Evolutionary conservation across 2,888 invertebrate species (phyloP).

Genomic region (Hermodice carunculata): DNA sequence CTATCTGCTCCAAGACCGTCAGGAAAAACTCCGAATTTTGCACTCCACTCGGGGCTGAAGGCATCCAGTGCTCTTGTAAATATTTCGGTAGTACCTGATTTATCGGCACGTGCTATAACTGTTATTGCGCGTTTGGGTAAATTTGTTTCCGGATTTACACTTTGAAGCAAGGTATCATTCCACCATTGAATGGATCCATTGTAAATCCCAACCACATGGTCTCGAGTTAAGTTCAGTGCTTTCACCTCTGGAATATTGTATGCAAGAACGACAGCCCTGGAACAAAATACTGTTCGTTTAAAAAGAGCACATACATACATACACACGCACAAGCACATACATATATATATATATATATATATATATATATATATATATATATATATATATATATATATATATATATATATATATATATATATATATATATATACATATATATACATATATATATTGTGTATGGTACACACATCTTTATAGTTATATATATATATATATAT

Average conservation of each 20-base stretch:
- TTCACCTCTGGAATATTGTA: slow-evolving; percentile 51
- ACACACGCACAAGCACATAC: no score
- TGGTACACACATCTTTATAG: no score
- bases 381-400: no score
- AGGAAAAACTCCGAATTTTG: slow-evolving; percentile 50
- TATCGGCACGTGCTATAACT: slow-evolving; percentile 57
- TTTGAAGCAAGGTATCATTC: slow-evolving; percentile 49
- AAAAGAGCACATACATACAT: no score
- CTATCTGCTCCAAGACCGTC: slow-evolving; percentile 22
- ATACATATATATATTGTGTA: no score
- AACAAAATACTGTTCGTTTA: no score
- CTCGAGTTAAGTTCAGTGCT: slow-evolving; percentile 47
- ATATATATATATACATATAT: no score
- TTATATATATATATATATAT: no score
- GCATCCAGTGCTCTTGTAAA: slow-evolving; percentile 56
- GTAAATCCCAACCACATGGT: slow-evolving; percentile 59
- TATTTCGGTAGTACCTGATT: slow-evolving; percentile 60
- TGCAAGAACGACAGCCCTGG: slow-evolving; percentile 58
- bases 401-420: no score
- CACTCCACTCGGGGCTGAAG: slow-evolving; percentile 51
- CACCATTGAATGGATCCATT: slow-evolving; percentile 55
- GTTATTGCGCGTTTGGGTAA: slow-evolving; percentile 50
- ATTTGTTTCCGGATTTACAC: slow-evolving; percentile 40
- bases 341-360: no score
- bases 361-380: no score